Percentiles rank a stretch among this genome's conserved stretches.
Conservation (phyloP, 2,797 vertebrate species). For the Orestias chungarensis region DNA sequence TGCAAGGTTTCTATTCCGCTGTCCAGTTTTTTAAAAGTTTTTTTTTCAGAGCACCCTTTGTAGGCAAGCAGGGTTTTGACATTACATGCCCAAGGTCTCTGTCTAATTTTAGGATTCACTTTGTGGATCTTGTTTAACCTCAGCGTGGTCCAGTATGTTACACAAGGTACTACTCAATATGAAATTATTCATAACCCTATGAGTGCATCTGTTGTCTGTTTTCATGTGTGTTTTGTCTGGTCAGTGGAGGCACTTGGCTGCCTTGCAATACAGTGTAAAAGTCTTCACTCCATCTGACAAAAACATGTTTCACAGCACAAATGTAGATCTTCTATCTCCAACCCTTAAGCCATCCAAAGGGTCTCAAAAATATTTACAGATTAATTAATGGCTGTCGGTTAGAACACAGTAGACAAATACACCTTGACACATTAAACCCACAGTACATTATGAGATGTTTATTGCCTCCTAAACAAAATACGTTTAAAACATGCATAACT, state of each 20-base stretch:
- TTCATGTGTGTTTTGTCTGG: conserved; percentile 46
- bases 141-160: background rate
- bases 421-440: background rate
- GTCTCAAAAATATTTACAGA: background rate
- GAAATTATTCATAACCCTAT: conserved; percentile 7
- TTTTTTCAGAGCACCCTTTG: background rate
- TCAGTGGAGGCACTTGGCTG: conserved; percentile 20
- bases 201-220: conserved; percentile 10
- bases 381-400: background rate
- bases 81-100: too few relatives aligned
- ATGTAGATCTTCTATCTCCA: background rate
- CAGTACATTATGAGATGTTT: background rate
- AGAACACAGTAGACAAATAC: background rate
- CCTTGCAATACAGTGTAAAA: conserved; percentile 48
- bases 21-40: too few relatives aligned
- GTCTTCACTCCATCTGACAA: conserved; percentile 43
- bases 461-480: background rate
- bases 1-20: conserved; percentile 87
- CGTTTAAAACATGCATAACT: background rate
- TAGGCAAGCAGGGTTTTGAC: too few relatives aligned
- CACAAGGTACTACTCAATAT: conserved; percentile 9
- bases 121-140: background rate
- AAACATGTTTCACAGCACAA: conserved; percentile 14
- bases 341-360: conserved; percentile 6
- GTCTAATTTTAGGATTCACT: background rate